Conservation (phyloP, 2,113 vertebrate genomes). For the Strix aluco region DNA sequence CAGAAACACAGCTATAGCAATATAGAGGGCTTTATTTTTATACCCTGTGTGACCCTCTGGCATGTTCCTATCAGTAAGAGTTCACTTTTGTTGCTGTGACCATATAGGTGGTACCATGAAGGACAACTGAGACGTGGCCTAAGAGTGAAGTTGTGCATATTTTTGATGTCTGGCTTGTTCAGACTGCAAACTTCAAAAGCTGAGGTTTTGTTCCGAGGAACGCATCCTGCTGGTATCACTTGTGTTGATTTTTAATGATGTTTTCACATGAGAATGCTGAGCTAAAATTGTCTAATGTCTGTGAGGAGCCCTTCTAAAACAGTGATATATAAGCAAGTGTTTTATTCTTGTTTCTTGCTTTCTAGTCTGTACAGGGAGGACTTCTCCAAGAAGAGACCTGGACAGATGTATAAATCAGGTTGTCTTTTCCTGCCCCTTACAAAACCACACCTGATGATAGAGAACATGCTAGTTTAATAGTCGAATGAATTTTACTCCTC, state of each 20-base stretch:
- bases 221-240: not conserved
- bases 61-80: fast-evolving
- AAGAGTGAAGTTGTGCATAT: not conserved
- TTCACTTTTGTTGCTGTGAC: not conserved
- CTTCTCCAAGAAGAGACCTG: not conserved
- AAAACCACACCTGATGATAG: not conserved
- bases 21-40: not conserved
- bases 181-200: not conserved
- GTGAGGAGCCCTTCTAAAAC: not conserved
- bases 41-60: not conserved
- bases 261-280: not conserved
- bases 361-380: not conserved
- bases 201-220: not conserved
- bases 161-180: not conserved
- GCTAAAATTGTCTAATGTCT: not conserved
- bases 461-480: not conserved
- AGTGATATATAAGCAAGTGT: not conserved
- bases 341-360: not conserved
- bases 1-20: not conserved
- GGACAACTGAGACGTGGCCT: not conserved
- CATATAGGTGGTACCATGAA: not conserved
- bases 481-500: not conserved
- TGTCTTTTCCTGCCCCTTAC: not conserved
- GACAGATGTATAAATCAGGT: not conserved
- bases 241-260: not conserved